These are phyloP conservation scores for Cnemophilus loriae DNA, from an alignment of 2,113 vertebrate species.

Conservation along the genomic window DNA sequence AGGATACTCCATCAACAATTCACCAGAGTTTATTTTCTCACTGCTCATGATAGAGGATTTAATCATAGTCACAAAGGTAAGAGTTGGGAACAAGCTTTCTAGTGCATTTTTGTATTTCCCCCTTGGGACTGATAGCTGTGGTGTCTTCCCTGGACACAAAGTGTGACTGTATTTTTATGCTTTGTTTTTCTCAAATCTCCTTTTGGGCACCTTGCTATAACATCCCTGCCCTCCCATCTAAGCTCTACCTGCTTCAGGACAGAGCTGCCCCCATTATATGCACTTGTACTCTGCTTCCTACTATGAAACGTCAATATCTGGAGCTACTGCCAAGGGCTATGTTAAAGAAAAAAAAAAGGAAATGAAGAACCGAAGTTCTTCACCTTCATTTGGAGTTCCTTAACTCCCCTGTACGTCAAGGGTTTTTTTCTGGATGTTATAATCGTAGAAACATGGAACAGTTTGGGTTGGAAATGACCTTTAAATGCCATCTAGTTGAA, in stretches of 20 bases:
- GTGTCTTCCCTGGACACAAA: background rate
- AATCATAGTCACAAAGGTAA: background rate
- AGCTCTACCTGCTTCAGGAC: background rate
- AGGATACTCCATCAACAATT: background rate
- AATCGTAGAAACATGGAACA: background rate
- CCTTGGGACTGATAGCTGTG: background rate
- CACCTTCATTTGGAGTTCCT: background rate
- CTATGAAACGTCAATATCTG: background rate
- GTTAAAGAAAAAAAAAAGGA: background rate
- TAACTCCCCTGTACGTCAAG: background rate
- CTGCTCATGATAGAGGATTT: background rate
- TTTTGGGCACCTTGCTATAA: background rate
- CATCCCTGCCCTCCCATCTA: background rate
- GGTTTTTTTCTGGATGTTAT: background rate
- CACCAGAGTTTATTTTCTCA: background rate
- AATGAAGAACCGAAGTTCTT: background rate
- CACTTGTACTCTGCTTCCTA: background rate
- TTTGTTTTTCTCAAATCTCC: background rate
- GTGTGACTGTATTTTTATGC: background rate
- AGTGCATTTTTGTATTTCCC: background rate
- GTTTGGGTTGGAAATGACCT: background rate
- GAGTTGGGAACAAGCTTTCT: background rate
- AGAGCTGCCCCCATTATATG: background rate
- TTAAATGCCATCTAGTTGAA: background rate
- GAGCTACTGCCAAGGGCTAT: background rate